phyloP scores from a whole-genome alignment of 2,888 invertebrate species.

The Dryococelus australis region DNA sequence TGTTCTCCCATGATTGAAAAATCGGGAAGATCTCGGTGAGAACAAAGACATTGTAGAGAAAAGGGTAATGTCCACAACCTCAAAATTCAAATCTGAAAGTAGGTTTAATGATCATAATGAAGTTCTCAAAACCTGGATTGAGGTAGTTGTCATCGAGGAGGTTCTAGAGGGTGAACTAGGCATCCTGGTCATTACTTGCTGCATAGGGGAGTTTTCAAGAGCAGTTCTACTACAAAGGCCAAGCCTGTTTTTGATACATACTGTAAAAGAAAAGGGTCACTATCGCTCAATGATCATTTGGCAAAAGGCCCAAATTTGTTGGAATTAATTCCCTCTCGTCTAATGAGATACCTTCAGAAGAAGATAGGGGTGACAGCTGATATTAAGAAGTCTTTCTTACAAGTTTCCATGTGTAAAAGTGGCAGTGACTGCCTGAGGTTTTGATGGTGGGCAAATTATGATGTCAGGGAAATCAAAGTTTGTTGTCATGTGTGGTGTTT shows the following conservation, averaged over 20 bases:
- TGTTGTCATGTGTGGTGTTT: slow-evolving; percentile 41
- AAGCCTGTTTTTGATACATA: too few relatives aligned
- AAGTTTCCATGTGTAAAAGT: background rate
- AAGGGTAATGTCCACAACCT: background rate
- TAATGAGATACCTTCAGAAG: too few relatives aligned
- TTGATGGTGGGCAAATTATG: background rate
- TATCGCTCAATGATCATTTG: slow-evolving; percentile 47
- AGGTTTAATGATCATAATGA: background rate
- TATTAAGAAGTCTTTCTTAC: too few relatives aligned
- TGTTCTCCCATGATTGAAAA: background rate
- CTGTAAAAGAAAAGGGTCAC: slow-evolving; percentile 34
- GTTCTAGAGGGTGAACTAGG: background rate
- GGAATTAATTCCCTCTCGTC: slow-evolving; percentile 20
- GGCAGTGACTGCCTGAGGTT: background rate
- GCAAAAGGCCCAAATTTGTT: slow-evolving; percentile 45
- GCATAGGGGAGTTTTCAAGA: slow-evolving; percentile 49
- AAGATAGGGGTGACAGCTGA: too few relatives aligned
- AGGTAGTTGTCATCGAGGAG: slow-evolving; percentile 26
- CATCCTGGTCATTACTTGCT: slow-evolving; percentile 40
- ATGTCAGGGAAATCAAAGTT: background rate
- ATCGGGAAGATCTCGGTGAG: background rate
- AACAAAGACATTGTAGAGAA: background rate
- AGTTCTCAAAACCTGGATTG: background rate
- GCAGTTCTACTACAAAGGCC: slow-evolving; percentile 38
- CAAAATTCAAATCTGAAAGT: background rate